phyloP scores from a whole-genome alignment of 2,888 invertebrate genomes.

The Cerceris ruficornis region DNA sequence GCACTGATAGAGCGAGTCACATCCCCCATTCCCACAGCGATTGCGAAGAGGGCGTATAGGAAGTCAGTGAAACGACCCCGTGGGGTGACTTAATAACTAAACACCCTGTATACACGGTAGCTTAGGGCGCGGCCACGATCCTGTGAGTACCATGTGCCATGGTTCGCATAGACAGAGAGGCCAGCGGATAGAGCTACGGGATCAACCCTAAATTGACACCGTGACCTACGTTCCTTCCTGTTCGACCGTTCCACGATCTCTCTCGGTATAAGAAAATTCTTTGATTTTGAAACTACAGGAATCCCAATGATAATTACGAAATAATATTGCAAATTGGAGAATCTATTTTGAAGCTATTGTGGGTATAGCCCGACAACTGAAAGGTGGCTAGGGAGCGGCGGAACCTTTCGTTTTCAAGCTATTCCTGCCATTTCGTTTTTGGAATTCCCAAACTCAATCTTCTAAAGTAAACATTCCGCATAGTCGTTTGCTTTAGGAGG shows the following conservation, averaged over 20 bases:
- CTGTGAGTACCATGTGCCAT: constrained; percentile 70
- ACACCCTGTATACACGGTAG: constrained; percentile 73
- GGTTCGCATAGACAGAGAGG: constrained; percentile 69
- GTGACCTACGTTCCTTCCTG: constrained; percentile 53
- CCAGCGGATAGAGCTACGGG: constrained; percentile 36
- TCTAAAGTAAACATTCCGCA: too few species aligned
- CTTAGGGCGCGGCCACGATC: constrained; percentile 67
- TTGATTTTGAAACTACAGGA: neutral
- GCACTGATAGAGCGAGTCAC: constrained; percentile 58
- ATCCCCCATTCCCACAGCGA: constrained; percentile 70
- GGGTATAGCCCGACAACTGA: too few species aligned
- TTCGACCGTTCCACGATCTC: constrained; percentile 20
- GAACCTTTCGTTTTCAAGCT: too few species aligned
- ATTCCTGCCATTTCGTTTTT: too few species aligned
- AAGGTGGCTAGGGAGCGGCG: too few species aligned
- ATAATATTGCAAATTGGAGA: too few species aligned
- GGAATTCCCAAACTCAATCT: too few species aligned
- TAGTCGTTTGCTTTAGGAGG: too few species aligned
- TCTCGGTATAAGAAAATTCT: neutral
- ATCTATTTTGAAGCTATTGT: too few species aligned
- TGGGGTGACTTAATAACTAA: constrained; percentile 79
- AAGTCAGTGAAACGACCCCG: constrained; percentile 68
- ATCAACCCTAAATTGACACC: constrained; percentile 63
- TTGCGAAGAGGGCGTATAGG: constrained; percentile 63
- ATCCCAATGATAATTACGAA: too few species aligned